phyloP scores from a whole-genome alignment of 2,888 invertebrate species.

The Eilema depressum region DNA sequence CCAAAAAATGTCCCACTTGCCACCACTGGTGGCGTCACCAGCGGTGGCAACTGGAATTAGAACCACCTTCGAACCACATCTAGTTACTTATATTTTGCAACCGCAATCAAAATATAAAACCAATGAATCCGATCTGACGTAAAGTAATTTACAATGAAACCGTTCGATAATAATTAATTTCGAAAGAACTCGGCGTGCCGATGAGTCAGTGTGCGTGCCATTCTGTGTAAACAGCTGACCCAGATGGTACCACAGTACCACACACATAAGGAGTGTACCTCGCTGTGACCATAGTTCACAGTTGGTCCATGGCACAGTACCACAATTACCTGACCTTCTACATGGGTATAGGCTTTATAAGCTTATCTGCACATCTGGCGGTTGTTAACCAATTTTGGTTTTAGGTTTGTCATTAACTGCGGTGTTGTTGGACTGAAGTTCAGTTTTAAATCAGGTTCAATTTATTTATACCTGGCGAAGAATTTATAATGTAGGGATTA shows the following conservation, averaged over 20 bases:
- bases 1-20: too few relatives aligned
- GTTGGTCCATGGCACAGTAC: conserved; percentile 32
- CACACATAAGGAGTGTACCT: conserved; percentile 33
- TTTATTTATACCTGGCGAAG: not conserved
- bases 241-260: conserved; percentile 61
- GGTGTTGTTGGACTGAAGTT: not conserved
- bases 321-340: conserved; percentile 40
- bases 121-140: conserved; percentile 37
- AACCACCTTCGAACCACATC: not conserved
- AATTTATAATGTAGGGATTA: too few relatives aligned
- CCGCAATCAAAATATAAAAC: conserved; percentile 8
- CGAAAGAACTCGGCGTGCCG: conserved; percentile 58
- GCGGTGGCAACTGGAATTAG: too few relatives aligned
- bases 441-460: not conserved
- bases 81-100: not conserved
- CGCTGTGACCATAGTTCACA: conserved; percentile 22
- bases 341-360: conserved; percentile 31
- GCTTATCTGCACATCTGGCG: conserved; percentile 38
- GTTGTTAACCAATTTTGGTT: conserved; percentile 25
- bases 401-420: not conserved
- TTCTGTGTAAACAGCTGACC: conserved; percentile 72
- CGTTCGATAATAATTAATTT: conserved; percentile 49
- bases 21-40: too few relatives aligned
- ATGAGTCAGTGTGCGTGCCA: conserved; percentile 66
- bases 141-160: conserved; percentile 40